Conservation (phyloP, 2,888 invertebrate species). For the Melanostoma mellinum region DNA sequence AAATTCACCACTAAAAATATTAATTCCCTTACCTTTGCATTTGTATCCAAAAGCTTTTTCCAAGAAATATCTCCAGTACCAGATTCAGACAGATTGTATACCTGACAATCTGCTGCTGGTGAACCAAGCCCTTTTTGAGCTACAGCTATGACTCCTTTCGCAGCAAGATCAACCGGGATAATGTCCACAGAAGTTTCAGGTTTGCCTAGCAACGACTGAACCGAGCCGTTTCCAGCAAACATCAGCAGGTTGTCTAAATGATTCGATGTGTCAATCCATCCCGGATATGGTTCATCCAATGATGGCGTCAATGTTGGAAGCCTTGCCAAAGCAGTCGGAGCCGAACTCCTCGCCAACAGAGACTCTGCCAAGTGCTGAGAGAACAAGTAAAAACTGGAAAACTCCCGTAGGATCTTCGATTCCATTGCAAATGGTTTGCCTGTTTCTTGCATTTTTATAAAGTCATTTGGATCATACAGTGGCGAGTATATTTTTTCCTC, state of each 20-base stretch:
- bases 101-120: conserved; percentile 13
- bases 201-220: conserved; percentile 54
- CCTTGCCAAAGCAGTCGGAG: conserved; percentile 49
- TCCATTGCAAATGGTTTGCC: conserved; percentile 38
- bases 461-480: conserved; percentile 43
- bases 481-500: conserved; percentile 47
- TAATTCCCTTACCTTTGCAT: conserved; percentile 41
- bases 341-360: conserved; percentile 38
- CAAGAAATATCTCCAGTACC: conserved; percentile 60
- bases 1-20: neutral
- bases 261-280: conserved; percentile 61
- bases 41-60: conserved; percentile 38
- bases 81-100: conserved; percentile 48
- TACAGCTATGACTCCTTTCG: conserved; percentile 58
- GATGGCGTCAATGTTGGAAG: conserved; percentile 59
- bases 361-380: conserved; percentile 57
- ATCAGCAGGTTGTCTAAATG: conserved; percentile 61
- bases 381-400: conserved; percentile 56
- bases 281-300: conserved; percentile 52
- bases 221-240: conserved; percentile 49
- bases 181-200: conserved; percentile 47
- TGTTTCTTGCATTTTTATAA: conserved; percentile 48
- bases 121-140: conserved; percentile 35
- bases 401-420: conserved; percentile 38
- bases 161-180: conserved; percentile 61